Evolutionary conservation across 2,113 vertebrate genomes (phyloP).

Genomic region (Nycticebus coucang): DNA sequence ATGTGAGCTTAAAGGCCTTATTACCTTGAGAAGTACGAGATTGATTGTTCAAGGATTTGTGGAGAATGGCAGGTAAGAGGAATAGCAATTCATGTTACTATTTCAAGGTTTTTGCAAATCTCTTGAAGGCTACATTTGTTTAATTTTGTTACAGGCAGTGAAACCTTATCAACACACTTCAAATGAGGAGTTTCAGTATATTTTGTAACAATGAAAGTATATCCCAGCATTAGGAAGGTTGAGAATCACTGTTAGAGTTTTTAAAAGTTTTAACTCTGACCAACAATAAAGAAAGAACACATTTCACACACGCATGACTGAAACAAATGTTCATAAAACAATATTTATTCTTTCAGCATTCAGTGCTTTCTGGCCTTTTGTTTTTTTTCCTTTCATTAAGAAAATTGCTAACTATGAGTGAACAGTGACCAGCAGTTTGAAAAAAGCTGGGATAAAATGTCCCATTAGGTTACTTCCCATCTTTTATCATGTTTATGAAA

Average conservation of each 20-base stretch:
- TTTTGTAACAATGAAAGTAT: not conserved
- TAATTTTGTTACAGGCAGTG: not conserved
- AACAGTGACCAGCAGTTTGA: not conserved
- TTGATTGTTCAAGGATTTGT: not conserved
- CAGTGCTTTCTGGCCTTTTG: not conserved
- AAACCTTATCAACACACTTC: not conserved
- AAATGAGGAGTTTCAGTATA: not conserved
- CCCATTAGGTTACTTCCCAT: not conserved
- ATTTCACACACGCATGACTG: not conserved
- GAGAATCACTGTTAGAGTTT: no score
- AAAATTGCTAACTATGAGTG: not conserved
- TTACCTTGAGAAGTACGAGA: not conserved
- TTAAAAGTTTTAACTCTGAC: not conserved
- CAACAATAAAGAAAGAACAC: not conserved
- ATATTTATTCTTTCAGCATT: not conserved
- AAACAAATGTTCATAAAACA: not conserved
- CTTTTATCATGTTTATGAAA: not conserved
- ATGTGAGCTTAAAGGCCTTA: not conserved
- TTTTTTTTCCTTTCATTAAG: not conserved
- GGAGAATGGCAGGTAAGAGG: not conserved
- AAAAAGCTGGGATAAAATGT: not conserved
- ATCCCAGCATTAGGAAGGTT: no score
- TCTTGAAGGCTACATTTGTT: not conserved
- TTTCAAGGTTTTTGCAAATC: not conserved
- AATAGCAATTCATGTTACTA: not conserved